These are phyloP conservation scores for Catamblyrhynchus diadema DNA, from an alignment of 2,797 vertebrate species.

Conservation along the genomic window DNA sequence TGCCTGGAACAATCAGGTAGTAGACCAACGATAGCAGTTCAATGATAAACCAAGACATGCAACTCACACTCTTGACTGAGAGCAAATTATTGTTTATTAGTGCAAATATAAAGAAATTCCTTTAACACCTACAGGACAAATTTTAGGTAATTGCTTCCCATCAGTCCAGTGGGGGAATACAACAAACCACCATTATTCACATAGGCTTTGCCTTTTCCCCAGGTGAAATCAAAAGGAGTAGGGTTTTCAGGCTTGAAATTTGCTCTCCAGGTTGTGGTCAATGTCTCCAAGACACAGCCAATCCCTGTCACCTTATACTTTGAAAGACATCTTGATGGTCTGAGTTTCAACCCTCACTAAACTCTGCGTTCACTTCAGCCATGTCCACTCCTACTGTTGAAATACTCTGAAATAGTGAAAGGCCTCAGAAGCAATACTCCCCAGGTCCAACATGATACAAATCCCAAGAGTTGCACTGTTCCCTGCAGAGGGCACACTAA, in stretches of 20 bases:
- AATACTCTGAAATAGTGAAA: neutral
- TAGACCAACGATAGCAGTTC: neutral
- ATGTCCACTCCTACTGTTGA: neutral
- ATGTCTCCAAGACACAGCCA: neutral
- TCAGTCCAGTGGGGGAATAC: neutral
- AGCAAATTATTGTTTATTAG: neutral
- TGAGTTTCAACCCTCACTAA: neutral
- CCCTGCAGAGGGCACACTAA: neutral
- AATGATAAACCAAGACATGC: accelerated
- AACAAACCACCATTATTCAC: neutral
- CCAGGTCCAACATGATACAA: accelerated
- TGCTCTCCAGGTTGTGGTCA: neutral
- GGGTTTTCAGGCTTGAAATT: neutral
- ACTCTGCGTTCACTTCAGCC: neutral
- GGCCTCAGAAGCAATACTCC: neutral
- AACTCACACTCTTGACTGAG: neutral
- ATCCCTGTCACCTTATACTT: neutral
- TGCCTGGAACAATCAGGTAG: neutral
- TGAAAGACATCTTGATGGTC: neutral
- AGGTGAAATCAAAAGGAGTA: neutral
- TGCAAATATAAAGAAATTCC: neutral
- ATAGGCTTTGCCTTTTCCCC: neutral
- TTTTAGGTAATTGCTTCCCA: neutral
- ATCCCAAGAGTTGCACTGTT: accelerated
- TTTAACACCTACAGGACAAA: neutral